These are phyloP conservation scores for Clarias platycephalus DNA, from an alignment of 2,797 vertebrate species.

Conservation along the genomic window DNA sequence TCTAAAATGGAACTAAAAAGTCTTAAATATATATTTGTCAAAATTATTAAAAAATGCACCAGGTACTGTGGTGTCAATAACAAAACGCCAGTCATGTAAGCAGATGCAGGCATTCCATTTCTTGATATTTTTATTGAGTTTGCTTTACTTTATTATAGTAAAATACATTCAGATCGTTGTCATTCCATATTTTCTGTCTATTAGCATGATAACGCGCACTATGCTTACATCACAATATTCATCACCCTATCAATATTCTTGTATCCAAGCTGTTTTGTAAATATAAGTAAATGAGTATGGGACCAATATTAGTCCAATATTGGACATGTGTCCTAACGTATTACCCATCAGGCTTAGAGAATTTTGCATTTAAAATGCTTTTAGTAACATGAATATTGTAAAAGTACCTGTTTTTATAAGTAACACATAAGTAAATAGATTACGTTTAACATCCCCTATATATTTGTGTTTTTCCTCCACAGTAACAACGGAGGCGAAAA, in stretches of 20 bases:
- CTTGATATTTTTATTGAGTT: background rate
- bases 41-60: too few relatives aligned
- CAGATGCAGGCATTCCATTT: background rate
- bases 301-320: background rate
- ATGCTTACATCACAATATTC: background rate
- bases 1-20: too few relatives aligned
- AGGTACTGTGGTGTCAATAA: too few relatives aligned
- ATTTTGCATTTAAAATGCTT: background rate
- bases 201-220: background rate
- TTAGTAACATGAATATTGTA: background rate
- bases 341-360: background rate
- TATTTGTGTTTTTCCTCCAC: background rate
- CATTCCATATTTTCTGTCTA: background rate
- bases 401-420: too few relatives aligned
- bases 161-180: background rate
- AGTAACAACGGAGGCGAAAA: conserved; percentile 89
- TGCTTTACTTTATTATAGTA: background rate
- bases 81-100: background rate
- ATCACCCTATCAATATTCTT: background rate
- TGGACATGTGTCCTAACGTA: background rate
- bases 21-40: too few relatives aligned
- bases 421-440: background rate
- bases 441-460: background rate
- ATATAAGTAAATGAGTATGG: too few relatives aligned
- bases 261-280: background rate